Evolutionary conservation across 30 jellyfish, hydroid and myxozoan genomes (phyloP), one percentile per base, ranked within the genome.

Genomic region (Chrysaora quinquecirrha): DNA sequence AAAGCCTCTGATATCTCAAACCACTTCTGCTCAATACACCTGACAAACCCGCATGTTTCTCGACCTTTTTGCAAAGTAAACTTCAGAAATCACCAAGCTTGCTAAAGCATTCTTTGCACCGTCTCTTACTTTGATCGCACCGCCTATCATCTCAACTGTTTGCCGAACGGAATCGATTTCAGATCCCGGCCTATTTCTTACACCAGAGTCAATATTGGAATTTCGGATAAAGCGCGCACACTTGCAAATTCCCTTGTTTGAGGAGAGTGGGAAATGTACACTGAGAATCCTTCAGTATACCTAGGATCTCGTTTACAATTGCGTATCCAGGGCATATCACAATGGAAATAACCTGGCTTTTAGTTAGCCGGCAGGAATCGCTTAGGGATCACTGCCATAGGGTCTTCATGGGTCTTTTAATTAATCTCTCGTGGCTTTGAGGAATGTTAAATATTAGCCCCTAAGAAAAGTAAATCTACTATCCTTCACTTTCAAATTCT

Each of bases 211-310:
- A 82, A 82, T 82, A 70, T 82, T 82, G n/a, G 33, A 20, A 14
- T 48, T 28, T 68, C 81, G 85, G 92, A 82, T 69, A 49, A 76
- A 50, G 78, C 71, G 34, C 73, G 92, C 86, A 70, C 80, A 69
- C 82, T 70, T 82, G 85, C 47, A 48, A 69, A 82, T 16, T 69
- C 92, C 73, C 25, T 25, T 70, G 63, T 82, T 82, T 70, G 80
- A 32, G 31, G 52, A 58, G 78, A 48, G 1, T 38, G 31, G 23
- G 34, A 48, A 19, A 9, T 52, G 68, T 20, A 3, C 25, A 19
- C 68, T 52, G 12, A 4, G 54, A 38, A 16, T 52, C 19, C 27
- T 12, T 3, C 54, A 19, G 9, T 3, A 52, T 52, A 52, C 29
- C 68, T 2, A 52, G 19, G 68, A 3, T 20, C 19, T 52, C 24